A percentile compares a stretch with the other conserved stretches of the same genome.
Conservation (phyloP, 1,140 invertebrate genomes). For the Leptinotarsa lineolata region DNA sequence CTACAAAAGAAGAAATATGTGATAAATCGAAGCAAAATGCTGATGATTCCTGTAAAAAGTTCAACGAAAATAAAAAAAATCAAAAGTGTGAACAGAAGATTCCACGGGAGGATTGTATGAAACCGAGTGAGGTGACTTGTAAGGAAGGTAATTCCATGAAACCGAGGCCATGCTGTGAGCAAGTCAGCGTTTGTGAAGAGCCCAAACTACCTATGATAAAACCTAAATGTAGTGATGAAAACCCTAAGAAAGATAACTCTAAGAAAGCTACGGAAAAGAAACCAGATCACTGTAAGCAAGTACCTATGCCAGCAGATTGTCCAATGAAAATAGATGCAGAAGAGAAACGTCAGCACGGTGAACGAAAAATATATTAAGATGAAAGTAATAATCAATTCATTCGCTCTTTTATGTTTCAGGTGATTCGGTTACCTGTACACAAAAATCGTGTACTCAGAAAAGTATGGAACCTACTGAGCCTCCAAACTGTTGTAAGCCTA, state of each 20-base stretch:
- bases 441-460: not conserved
- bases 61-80: not conserved
- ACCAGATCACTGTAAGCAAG: too few relatives aligned
- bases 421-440: too few relatives aligned
- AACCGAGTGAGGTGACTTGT: not conserved
- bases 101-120: not conserved
- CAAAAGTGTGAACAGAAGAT: not conserved
- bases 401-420: too few relatives aligned
- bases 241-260: not conserved
- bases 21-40: not conserved
- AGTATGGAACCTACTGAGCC: not conserved
- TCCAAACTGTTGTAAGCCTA: not conserved
- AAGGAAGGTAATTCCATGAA: not conserved
- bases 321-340: too few relatives aligned
- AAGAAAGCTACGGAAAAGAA: too few relatives aligned
- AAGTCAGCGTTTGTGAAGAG: not conserved
- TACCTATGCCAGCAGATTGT: too few relatives aligned
- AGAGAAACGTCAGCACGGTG: too few relatives aligned
- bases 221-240: not conserved
- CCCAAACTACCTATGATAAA: not conserved
- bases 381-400: too few relatives aligned
- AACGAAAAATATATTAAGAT: too few relatives aligned
- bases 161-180: not conserved
- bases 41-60: conserved; percentile 31
- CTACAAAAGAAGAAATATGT: conserved; percentile 21